A percentile compares a stretch with the other conserved stretches of the same genome.
These are phyloP conservation scores for Copsychus sechellarum DNA, from an alignment of 2,113 vertebrate species.

Conservation along the genomic window DNA sequence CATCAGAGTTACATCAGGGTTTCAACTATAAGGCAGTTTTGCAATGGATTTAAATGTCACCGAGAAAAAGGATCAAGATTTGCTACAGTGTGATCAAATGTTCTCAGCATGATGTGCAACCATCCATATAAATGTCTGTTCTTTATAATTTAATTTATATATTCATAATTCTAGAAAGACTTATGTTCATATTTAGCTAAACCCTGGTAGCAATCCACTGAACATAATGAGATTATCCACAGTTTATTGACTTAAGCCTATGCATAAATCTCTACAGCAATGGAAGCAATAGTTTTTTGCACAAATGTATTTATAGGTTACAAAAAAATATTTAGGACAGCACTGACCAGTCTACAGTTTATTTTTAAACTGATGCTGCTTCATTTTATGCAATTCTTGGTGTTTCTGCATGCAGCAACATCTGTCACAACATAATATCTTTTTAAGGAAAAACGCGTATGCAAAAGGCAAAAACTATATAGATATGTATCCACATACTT, in stretches of 20 bases:
- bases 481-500: background rate
- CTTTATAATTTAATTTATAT: conserved; percentile 12
- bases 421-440: background rate
- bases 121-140: background rate
- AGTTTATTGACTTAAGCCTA: background rate
- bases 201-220: background rate
- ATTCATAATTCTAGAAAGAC: background rate
- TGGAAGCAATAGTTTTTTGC: background rate
- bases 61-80: background rate
- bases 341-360: background rate
- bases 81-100: background rate
- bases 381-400: background rate
- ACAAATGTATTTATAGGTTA: background rate
- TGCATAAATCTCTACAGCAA: background rate
- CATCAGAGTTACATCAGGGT: background rate
- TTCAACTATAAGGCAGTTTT: background rate
- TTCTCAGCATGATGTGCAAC: background rate
- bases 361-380: background rate
- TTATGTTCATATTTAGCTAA: conserved; percentile 20
- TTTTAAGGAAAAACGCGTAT: background rate
- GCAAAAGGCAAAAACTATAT: background rate
- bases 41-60: background rate
- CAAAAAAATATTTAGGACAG: background rate
- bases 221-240: conserved; percentile 15
- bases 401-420: background rate